Evolutionary conservation across 2,797 vertebrate genomes (phyloP).

Genomic region (Sebastolobus alascanus): DNA sequence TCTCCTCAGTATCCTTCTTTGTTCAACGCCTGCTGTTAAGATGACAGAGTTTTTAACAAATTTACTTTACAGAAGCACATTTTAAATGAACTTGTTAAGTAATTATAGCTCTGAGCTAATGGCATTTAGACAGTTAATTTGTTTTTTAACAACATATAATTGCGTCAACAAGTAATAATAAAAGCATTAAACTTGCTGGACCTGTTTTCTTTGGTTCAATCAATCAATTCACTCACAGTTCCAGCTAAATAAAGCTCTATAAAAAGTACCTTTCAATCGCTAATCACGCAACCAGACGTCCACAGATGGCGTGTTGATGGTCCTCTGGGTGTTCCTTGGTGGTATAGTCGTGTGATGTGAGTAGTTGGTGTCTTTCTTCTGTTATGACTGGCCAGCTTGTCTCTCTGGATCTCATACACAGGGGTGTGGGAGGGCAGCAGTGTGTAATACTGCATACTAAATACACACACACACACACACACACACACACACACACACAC

Average conservation of each 20-base stretch:
- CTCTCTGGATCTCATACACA: conserved; percentile 54
- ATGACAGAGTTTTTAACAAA: conserved; percentile 11
- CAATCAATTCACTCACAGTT: background rate
- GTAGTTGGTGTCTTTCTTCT: conserved; percentile 40
- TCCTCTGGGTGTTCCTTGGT: conserved; percentile 18
- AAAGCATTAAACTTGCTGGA: background rate
- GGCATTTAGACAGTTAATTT: background rate
- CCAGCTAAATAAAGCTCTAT: background rate
- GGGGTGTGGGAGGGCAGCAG: conserved; percentile 70
- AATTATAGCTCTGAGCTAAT: background rate
- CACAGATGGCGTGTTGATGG: background rate
- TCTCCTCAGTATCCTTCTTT: background rate
- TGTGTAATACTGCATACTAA: conserved; percentile 69
- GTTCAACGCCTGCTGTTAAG: conserved; percentile 15
- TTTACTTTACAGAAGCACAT: background rate
- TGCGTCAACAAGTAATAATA: background rate
- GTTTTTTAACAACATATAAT: background rate
- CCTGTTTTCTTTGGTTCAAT: background rate
- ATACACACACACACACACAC: conserved; percentile 55
- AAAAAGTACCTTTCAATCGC: conserved; percentile 55
- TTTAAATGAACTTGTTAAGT: background rate
- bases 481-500: conserved; percentile 56
- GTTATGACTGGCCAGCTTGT: conserved; percentile 70
- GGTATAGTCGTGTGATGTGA: conserved; percentile 22
- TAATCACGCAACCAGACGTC: conserved; percentile 5